Base-by-base conservation (phyloP, 2,797 vertebrate species). In the Parauchenoglanis ngamensis region DNA sequence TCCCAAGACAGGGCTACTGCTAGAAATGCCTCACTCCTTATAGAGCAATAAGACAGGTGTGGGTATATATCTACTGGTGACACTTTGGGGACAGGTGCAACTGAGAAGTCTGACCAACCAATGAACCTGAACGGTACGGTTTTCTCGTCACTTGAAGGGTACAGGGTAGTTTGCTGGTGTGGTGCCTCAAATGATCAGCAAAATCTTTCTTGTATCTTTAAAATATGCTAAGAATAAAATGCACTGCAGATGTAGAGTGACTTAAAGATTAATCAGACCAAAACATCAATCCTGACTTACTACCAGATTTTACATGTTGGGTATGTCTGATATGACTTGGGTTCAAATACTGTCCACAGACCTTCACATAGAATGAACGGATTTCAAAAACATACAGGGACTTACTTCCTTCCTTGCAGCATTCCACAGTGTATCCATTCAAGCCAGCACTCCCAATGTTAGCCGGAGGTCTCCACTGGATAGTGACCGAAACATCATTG, bases 331-430 rank as follows among this genome's bases (percentile, higher is more conserved):
- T 67, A 23, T 21, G 52, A 3, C 19, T 31, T 65, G 31, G 31
- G 19, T 68, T 44, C 17, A 68, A 13, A 56, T 76, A 40, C 61
- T 67, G 2, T 13, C 31, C 28, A 28, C 44, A 49, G 72, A 75
- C n/a, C 31, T 6, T 54, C 1, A 25, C 77, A 12, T 25, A 79
- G 19, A 59, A 19, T 79, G 10, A 79, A 40, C 21, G 28, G 1
- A n/a, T n/a, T 76, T 76, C 73, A 72, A 8, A 44, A 72, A 40
- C 12, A 61, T 21, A 83, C 61, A 70, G 31, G 56, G 81, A 94
- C 98, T 94, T 95, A 99, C 98, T 96, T 97, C 98, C 98, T 49
- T 98, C 97, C 93, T 96, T 96, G 95, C 96, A 94, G 90, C 96
- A 86, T 91, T 99, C 98, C 93, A 99, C 94, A 80, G 93, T 35